These are phyloP conservation scores for Ondatra zibethicus DNA, from an alignment of 2,113 vertebrate genomes.

Conservation along the genomic window DNA sequence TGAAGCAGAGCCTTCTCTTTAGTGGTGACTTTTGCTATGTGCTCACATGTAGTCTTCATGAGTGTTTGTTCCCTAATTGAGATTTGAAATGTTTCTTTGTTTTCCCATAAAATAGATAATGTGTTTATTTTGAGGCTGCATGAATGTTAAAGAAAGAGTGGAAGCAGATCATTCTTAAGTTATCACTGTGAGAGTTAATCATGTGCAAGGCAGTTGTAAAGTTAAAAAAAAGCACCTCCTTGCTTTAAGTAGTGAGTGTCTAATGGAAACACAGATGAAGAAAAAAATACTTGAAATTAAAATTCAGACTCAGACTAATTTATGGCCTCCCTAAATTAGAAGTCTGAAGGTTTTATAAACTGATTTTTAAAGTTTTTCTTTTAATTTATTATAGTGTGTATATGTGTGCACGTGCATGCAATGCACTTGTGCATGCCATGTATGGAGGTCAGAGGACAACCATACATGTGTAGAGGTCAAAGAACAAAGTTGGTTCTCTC, in stretches of 20 bases:
- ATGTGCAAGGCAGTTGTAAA: neutral
- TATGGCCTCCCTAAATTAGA: conserved; percentile 65
- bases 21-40: neutral
- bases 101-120: neutral
- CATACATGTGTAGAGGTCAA: neutral
- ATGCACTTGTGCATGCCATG: too few species aligned
- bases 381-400: neutral
- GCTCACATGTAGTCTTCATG: neutral
- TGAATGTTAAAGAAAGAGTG: neutral
- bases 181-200: neutral
- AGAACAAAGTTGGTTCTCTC: neutral
- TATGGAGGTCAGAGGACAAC: neutral
- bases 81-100: neutral
- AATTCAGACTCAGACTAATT: conserved; percentile 51
- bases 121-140: neutral
- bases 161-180: neutral
- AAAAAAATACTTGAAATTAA: conserved; percentile 51
- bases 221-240: conserved; percentile 20
- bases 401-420: neutral
- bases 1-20: neutral
- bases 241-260: neutral
- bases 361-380: neutral
- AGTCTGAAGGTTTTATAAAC: conserved; percentile 52
- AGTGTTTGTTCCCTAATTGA: conserved; percentile 27
- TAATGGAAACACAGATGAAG: conserved; percentile 51